These are phyloP conservation scores for Seriola aureovittata DNA, from an alignment of 2,113 vertebrate genomes.

Conservation along the genomic window DNA sequence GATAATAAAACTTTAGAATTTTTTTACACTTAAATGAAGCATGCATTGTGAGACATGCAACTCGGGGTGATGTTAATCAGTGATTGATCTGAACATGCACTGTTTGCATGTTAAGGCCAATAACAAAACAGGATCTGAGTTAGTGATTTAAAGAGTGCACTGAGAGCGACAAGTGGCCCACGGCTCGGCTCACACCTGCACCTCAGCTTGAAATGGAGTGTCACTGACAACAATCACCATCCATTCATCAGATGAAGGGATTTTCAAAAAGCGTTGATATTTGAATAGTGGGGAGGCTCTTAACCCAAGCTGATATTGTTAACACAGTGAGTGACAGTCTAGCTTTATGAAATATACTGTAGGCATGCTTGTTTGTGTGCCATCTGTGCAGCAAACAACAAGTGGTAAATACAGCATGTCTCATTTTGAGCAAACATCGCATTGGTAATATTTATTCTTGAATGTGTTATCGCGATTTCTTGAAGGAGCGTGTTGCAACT, in stretches of 20 bases:
- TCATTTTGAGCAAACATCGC: conserved; percentile 67
- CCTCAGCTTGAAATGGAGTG: conserved; percentile 5
- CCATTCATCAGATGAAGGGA: conserved; percentile 23
- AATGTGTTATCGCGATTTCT: conserved; percentile 58
- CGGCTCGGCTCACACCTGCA: conserved; percentile 1
- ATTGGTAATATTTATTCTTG: conserved; percentile 58
- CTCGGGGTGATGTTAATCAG: not conserved
- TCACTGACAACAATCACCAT: not conserved
- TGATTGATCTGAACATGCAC: not conserved
- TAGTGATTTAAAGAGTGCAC: conserved; percentile 7
- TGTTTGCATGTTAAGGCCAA: not conserved
- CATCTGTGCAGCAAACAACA: conserved; percentile 73
- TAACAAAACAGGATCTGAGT: conserved; percentile 1
- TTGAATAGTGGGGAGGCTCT: conserved; percentile 15
- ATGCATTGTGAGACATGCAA: too few relatives aligned
- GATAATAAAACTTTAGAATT: not conserved
- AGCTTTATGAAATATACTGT: conserved; percentile 63
- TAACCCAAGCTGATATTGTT: conserved; percentile 30
- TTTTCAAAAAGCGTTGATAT: conserved; percentile 8
- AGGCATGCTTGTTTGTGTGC: conserved; percentile 56
- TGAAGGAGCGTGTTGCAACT: conserved; percentile 39
- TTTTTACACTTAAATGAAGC: not conserved
- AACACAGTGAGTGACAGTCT: conserved; percentile 53
- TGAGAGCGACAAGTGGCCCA: not conserved
- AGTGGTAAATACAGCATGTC: conserved; percentile 73